Conservation (phyloP, 1,140 invertebrate genomes). For the Magallana ariakensis region DNA sequence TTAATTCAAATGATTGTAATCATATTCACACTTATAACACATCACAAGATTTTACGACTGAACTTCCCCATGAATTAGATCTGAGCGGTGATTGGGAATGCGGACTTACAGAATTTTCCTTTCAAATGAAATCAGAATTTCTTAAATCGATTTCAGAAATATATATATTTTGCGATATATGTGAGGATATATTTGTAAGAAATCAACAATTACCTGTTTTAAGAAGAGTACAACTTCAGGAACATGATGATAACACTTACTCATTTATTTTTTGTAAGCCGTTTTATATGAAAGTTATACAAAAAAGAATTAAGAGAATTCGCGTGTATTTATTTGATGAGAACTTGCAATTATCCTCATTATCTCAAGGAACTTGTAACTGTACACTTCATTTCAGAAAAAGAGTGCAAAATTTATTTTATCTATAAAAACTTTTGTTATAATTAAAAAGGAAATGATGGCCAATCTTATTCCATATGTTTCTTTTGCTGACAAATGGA, state of each 20-base stretch:
- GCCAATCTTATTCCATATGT: not conserved
- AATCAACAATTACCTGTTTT: not conserved
- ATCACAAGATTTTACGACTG: not conserved
- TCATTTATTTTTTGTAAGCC: not conserved
- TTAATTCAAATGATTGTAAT: not conserved
- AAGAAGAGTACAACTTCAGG: not conserved
- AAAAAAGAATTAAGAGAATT: not conserved
- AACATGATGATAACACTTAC: not conserved
- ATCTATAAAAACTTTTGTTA: not conserved
- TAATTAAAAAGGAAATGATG: not conserved
- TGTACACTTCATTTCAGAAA: not conserved
- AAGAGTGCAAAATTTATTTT: not conserved
- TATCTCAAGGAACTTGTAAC: not conserved
- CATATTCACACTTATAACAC: not conserved
- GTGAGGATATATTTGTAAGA: not conserved
- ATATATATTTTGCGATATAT: not conserved
- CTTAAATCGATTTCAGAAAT: not conserved
- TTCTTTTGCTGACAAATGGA: not conserved
- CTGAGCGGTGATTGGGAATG: not conserved
- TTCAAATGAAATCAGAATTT: not conserved
- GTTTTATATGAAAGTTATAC: not conserved
- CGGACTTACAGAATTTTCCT: not conserved
- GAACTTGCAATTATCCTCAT: not conserved
- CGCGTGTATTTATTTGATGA: not conserved
- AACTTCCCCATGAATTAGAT: not conserved